Base-by-base conservation (phyloP, 2,888 invertebrate genomes). In the Chymomyza caudatula region DNA sequence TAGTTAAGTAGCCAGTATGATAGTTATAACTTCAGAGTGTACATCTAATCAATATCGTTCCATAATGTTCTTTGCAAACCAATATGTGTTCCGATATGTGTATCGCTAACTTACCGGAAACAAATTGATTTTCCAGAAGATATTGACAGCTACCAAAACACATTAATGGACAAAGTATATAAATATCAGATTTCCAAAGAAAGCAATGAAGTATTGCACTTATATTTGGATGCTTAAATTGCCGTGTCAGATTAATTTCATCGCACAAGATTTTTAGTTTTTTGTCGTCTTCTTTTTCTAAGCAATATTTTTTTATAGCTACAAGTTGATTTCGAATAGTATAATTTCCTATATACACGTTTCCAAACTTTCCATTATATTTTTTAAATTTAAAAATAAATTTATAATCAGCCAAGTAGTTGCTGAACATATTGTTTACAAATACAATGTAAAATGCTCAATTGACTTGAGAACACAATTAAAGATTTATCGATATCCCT, bases 61-160 rank as follows among this genome's bases (percentile, higher is more conserved):
- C n/a, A n/a, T n/a, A n/a, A n/a, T n/a, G n/a, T n/a, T n/a, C n/a
- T n/a, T n/a, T n/a, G n/a, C n/a, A n/a, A n/a, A n/a, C n/a, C n/a
- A n/a, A 15, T n/a, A 6, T 44, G n/a, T 44, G 44, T 37, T 37
- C 5, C 37, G 11, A 6, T 37, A 11, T 11, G 11, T 6, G 37
- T 1, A 20, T 44, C 15, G 4, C 4, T 8, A 13, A 54, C 68
- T 69, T 69, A 88, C 89, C 89, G 20, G 88, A 84, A 17, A 65
- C 92, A 89, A 96, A 97, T 90, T 95, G 94, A 74, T 93, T 93
- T 80, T 93, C 92, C 5, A 97, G 92, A 73, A 97, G 92, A 88
- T 96, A 95, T 67, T 94, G 92, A 85, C 96, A 96, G 0, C 97
- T 97, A 2, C 97, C 96, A 87, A 94, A 96, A 23, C 94, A 94